These are phyloP conservation scores for Himalopsyche anomala DNA, from an alignment of 2,888 invertebrate genomes.

Conservation along the genomic window DNA sequence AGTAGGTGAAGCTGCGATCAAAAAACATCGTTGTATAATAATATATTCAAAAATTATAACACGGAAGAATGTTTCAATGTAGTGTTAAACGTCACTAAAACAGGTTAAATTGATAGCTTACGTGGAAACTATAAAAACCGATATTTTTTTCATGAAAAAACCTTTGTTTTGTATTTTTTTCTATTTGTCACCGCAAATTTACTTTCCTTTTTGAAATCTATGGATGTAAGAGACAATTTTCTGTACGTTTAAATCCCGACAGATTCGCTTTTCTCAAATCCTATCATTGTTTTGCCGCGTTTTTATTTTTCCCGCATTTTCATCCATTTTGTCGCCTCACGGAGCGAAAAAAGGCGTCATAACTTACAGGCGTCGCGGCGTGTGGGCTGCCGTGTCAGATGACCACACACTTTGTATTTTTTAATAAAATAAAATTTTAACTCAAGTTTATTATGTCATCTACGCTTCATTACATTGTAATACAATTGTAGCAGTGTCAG, in stretches of 20 bases:
- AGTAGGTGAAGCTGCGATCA: too few species aligned
- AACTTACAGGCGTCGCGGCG: conserved; percentile 48
- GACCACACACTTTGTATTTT: background rate
- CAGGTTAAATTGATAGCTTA: too few species aligned
- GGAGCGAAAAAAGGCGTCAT: conserved; percentile 51
- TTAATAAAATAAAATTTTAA: too few species aligned
- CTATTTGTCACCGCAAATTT: background rate
- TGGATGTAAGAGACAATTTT: background rate
- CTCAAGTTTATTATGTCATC: too few species aligned
- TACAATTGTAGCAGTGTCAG: too few species aligned
- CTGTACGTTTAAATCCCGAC: background rate
- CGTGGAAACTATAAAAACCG: background rate
- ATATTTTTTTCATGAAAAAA: background rate
- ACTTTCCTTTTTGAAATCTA: background rate
- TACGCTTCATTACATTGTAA: too few species aligned
- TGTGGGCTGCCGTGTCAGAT: background rate
- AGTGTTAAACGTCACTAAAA: too few species aligned
- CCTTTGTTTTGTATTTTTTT: background rate
- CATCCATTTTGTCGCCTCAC: conserved; percentile 45
- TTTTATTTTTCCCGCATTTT: conserved; percentile 49
- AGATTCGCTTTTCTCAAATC: conserved; percentile 48
- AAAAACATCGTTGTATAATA: too few species aligned
- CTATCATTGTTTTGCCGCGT: conserved; percentile 53
- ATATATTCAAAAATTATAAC: too few species aligned
- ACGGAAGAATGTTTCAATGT: too few species aligned